These are phyloP conservation scores for Brachyptera putata DNA, from an alignment of 2,888 invertebrate species.

Conservation along the genomic window DNA sequence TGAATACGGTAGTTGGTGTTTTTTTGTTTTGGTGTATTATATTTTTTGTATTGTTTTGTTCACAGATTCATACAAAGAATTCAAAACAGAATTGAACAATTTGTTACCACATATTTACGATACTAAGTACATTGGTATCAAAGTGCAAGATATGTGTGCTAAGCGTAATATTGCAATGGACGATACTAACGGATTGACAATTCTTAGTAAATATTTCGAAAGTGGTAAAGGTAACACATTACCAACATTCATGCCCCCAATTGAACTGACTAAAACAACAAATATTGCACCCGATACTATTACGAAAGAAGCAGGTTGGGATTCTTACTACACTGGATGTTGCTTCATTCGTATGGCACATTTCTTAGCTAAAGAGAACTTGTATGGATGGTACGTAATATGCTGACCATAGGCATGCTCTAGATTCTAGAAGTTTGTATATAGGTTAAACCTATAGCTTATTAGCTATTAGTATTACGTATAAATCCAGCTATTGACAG, in stretches of 20 bases:
- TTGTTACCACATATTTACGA: neutral
- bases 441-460: too few relatives aligned
- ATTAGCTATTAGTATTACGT: too few relatives aligned
- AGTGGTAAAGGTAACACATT: neutral
- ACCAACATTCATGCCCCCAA: neutral
- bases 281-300: neutral
- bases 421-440: too few relatives aligned
- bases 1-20: too few relatives aligned
- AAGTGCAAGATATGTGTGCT: neutral
- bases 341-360: constrained; percentile 64
- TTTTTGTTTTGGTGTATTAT: too few relatives aligned
- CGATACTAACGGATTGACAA: neutral
- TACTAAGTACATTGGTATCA: neutral
- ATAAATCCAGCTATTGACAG: too few relatives aligned
- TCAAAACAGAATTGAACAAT: neutral
- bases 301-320: constrained; percentile 77
- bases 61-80: neutral
- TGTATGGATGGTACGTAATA: too few relatives aligned
- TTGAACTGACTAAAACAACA: neutral
- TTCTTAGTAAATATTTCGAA: neutral
- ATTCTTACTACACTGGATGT: constrained; percentile 71
- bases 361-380: constrained; percentile 50
- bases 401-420: too few relatives aligned
- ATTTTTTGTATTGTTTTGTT: too few relatives aligned
- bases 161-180: neutral